Base-by-base conservation (phyloP, 2,113 vertebrate species). In the Chamaea fasciata region DNA sequence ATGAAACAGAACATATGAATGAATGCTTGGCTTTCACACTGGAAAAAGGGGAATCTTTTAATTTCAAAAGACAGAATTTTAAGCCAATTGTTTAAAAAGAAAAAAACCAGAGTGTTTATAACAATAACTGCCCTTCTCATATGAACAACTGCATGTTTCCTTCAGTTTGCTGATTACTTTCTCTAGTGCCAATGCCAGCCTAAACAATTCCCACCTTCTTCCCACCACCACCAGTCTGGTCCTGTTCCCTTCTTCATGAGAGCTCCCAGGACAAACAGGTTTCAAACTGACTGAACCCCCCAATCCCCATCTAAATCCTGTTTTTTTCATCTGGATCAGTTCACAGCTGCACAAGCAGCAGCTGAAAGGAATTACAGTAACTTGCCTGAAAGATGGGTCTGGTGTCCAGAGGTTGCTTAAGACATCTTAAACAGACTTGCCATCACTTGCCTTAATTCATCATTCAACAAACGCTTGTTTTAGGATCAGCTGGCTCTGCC, bases 1-100 rank as follows among this genome's bases (percentile, higher is more conserved):
- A 82, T 53, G 55, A 95, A 95, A 94, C 53, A 84, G 41, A 59
- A 87, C 13, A 57, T 42, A 62, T 84, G 44, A 92, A 93, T 91
- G 52, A 89, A 84, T 49, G 17, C 15, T 76, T 71, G 53, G 53
- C 27, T 85, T 95, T 68, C 49, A 68, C 8, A 53, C 2, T 81
- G 68, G 71, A 92, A 92, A 85, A 83, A 63, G 21, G 76, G 8
- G 77, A 68, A 77, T 37, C 4, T 56, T 76, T 75, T 84, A 24
- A 80, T 89, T 91, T 89, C 50, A 77, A 89, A 64, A 59, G 11
- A 78, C 23, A 71, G n/a, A 71, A 73, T 87, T 94, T 84, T 64
- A 71, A 89, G 42, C 14, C 41, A 77, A 64, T 49, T 74, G 20
- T 55, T 53, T 15, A 63, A 84, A 74, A 86, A 35, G 20, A 11